A percentile compares a stretch with the other conserved stretches of the same genome.
phyloP scores from a whole-genome alignment of 2,888 invertebrate species.

The Metellina segmentata region DNA sequence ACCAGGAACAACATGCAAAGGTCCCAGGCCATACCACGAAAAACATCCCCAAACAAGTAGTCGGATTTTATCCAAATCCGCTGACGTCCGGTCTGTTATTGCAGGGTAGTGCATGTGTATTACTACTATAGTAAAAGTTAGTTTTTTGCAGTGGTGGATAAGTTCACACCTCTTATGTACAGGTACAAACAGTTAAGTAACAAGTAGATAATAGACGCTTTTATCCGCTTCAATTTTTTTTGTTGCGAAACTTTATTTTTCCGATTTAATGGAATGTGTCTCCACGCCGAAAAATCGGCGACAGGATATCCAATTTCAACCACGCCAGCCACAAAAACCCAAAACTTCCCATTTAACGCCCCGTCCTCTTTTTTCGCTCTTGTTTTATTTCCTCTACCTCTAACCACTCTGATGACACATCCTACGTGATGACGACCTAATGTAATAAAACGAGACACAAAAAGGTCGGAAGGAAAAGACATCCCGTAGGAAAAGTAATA shows the following conservation, averaged over 20 bases:
- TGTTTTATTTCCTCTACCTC: neutral
- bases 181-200: neutral
- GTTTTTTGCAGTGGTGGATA: too few species aligned
- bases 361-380: neutral
- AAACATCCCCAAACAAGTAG: too few species aligned
- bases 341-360: neutral
- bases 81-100: too few species aligned
- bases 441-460: conserved; percentile 21
- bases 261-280: conserved; percentile 1
- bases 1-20: too few species aligned
- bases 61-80: too few species aligned
- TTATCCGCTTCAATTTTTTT: neutral
- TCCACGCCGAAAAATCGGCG: neutral
- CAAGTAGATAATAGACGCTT: neutral
- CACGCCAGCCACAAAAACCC: conserved; percentile 5
- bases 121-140: neutral
- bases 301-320: conserved; percentile 10
- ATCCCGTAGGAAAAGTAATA: neutral
- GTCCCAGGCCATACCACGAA: too few species aligned
- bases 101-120: too few species aligned
- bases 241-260: neutral
- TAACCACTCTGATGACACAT: conserved; percentile 11
- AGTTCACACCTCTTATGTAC: too few species aligned
- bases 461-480: neutral
- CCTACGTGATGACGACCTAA: conserved; percentile 27